Percentiles rank a stretch among this genome's conserved stretches.
phyloP scores from a whole-genome alignment of 2,113 vertebrate genomes.

The Delphinus delphis region DNA sequence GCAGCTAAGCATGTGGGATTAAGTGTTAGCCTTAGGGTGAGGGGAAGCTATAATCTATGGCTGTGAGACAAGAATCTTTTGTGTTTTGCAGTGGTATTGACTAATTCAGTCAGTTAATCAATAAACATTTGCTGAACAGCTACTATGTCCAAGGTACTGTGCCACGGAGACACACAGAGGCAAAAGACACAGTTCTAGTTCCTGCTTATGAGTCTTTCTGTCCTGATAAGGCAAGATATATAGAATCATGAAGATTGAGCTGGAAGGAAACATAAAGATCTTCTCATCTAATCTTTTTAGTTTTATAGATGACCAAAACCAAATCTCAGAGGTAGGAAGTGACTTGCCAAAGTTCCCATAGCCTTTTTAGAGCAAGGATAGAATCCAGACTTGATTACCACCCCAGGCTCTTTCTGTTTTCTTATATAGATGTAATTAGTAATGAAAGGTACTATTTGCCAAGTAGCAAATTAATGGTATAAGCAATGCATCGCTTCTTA shows the following conservation, averaged over 20 bases:
- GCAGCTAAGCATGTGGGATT: neutral
- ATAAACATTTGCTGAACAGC: conserved; percentile 19
- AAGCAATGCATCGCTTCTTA: neutral
- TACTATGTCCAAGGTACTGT: neutral
- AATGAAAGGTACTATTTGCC: conserved; percentile 17
- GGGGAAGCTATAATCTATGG: neutral
- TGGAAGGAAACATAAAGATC: neutral
- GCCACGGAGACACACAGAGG: neutral
- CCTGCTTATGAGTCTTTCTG: neutral
- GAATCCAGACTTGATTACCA: neutral
- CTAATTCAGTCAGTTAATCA: neutral
- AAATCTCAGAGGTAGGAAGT: neutral
- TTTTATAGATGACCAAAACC: neutral
- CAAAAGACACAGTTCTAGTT: neutral
- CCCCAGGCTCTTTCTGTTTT: neutral
- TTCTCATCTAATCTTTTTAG: neutral
- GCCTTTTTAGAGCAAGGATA: neutral
- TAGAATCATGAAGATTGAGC: neutral
- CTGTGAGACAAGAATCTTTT: neutral
- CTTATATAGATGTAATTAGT: neutral
- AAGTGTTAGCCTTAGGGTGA: neutral
- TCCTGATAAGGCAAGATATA: neutral
- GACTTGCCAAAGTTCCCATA: neutral
- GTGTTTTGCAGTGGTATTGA: neutral
- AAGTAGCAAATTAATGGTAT: neutral